Conservation (phyloP, 2,888 invertebrate species). For the Microctonus hyperodae region DNA sequence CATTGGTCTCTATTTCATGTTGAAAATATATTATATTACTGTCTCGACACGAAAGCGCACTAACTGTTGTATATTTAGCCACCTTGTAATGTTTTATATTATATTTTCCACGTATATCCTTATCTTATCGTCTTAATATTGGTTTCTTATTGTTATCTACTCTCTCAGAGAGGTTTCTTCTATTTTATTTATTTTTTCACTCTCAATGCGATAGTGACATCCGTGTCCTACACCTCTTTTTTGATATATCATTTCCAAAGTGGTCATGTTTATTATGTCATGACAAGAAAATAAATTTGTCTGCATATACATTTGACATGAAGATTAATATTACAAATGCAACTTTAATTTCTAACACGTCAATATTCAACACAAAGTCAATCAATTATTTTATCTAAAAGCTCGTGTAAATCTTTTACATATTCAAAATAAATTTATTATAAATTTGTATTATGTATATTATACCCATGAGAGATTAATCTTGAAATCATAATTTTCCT, state of each 20-base stretch:
- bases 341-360: not conserved
- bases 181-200: constrained; percentile 7
- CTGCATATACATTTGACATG: not conserved
- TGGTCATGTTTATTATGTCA: not conserved
- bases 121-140: constrained; percentile 20
- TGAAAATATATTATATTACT: constrained; percentile 23
- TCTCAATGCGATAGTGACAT: constrained; percentile 1
- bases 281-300: not conserved
- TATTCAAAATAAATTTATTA: no score
- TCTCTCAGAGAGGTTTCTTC: not conserved
- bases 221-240: not conserved
- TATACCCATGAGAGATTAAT: not conserved
- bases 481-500: not conserved
- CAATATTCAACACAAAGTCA: not conserved
- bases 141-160: constrained; percentile 7
- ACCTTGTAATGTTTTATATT: constrained; percentile 7
- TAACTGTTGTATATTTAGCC: constrained; percentile 8
- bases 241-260: not conserved
- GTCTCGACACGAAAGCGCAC: constrained; percentile 5
- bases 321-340: not conserved
- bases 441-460: no score
- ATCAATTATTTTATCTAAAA: not conserved
- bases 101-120: constrained; percentile 5
- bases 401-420: no score
- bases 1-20: not conserved